Evolutionary conservation across 2,113 vertebrate species (phyloP).

Genomic region (Prionailurus viverrinus): DNA sequence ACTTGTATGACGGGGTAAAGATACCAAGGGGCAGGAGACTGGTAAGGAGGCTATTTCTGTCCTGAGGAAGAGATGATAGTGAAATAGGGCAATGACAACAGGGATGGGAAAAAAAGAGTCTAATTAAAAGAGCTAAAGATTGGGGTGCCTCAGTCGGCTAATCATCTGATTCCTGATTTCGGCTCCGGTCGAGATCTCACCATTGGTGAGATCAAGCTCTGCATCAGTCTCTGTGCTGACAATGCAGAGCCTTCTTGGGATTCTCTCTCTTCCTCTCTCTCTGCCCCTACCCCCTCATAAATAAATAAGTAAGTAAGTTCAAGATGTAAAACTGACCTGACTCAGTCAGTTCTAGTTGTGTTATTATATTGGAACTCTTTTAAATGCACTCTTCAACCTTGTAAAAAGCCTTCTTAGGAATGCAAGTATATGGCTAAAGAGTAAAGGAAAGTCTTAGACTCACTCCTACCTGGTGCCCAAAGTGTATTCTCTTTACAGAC

Average conservation of each 20-base stretch:
- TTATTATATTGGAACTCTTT: slow-evolving; percentile 15
- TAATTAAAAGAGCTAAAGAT: neutral
- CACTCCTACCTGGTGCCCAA: neutral
- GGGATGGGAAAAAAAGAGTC: neutral
- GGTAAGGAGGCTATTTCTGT: neutral
- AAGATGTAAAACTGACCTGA: neutral
- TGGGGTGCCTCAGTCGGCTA: too few relatives aligned
- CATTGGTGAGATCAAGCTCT: too few relatives aligned
- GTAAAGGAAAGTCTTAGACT: neutral
- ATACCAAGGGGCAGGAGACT: neutral
- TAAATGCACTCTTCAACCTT: neutral
- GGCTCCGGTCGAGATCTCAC: too few relatives aligned
- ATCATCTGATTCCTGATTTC: too few relatives aligned
- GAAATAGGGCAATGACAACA: neutral
- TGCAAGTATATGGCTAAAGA: neutral
- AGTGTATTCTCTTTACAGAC: neutral
- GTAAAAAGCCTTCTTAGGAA: slow-evolving; percentile 34
- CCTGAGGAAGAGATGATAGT: neutral
- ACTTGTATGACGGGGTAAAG: neutral
- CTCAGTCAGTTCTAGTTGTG: neutral
- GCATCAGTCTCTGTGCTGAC: too few relatives aligned
- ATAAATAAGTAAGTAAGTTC: too few relatives aligned
- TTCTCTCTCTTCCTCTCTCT: too few relatives aligned
- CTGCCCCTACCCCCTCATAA: too few relatives aligned
- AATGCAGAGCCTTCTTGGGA: too few relatives aligned